phyloP scores from a whole-genome alignment of 35 echinoderm and acorn worm genomes.

The Strongylocentrotus purpuratus region DNA sequence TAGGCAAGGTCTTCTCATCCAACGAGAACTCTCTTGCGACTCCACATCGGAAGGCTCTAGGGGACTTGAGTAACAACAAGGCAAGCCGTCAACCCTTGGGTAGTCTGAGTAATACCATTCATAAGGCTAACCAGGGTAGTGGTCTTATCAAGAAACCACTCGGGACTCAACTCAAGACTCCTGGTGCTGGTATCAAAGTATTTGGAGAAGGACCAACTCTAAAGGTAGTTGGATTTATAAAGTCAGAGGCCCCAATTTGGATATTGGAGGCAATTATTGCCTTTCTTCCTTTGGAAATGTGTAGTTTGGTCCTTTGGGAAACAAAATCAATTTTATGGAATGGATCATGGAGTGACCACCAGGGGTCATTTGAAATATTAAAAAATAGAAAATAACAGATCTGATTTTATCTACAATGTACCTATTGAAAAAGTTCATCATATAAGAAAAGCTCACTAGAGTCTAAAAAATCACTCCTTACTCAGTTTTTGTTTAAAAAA shows the following conservation, averaged over 20 bases:
- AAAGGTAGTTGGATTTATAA: not conserved
- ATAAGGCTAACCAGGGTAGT: constrained; percentile 15
- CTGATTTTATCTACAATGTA: too few relatives aligned
- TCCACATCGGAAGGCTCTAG: constrained; percentile 40
- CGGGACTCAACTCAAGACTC: constrained; percentile 45
- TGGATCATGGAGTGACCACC: too few relatives aligned
- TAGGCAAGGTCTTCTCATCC: constrained; percentile 8
- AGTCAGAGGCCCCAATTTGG: too few relatives aligned
- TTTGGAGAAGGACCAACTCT: constrained; percentile 41
- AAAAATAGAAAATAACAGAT: too few relatives aligned
- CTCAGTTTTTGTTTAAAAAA: not conserved
- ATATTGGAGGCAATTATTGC: too few relatives aligned
- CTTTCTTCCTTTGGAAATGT: too few relatives aligned
- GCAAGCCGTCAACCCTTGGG: not conserved
- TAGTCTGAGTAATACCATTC: constrained; percentile 51
- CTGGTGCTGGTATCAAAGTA: constrained; percentile 1
- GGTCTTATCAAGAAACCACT: constrained; percentile 60
- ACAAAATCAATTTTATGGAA: too few relatives aligned
- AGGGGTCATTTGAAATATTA: too few relatives aligned
- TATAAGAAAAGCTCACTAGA: too few relatives aligned
- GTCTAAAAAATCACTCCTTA: not conserved
- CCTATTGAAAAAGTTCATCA: too few relatives aligned
- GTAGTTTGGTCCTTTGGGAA: too few relatives aligned
- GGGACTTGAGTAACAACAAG: constrained; percentile 55
- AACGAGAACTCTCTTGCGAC: constrained; percentile 32